Evolutionary conservation across 1,140 invertebrate species (phyloP), one percentile per base, ranked within the genome.

Genomic region (Hestina assimilis): DNA sequence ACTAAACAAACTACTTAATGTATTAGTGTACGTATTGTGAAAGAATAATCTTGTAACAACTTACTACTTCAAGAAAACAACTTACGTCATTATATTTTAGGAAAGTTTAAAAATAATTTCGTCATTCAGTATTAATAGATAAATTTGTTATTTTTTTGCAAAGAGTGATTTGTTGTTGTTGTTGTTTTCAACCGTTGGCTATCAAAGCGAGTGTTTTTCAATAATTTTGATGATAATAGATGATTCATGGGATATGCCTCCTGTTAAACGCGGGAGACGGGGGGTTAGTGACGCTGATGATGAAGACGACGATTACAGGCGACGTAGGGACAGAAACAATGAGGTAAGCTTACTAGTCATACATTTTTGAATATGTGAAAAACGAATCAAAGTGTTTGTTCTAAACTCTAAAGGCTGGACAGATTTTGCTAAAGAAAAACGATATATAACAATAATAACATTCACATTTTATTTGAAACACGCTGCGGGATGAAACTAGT

Each of bases 251-350:
- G 66, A 75, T 11, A 86, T 86, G 82, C 74, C 84, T 72, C 81
- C 84, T 48, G 66, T 57, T 11, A 85, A 86, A 55, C 70, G 81
- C 57, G 72, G 70, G 50, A 76, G 61, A 69, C 68, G 72, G 17
- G 79, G 75, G 1, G 60, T 73, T 17, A 88, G 85, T 54, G 84
- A 87, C 29, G 75, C 83, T 2, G 90, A 92, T 14, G 94, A 95
- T 53, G 92, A 93, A 61, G 92, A 92, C 24, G 93, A 95, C 31
- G 95, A 96, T 70, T 97, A 97, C 77, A 90, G 93, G 53, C 93
- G 92, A 65, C 92, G 93, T 35, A 89, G 96, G 17, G 94, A 95
- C 69, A 91, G 95, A 71, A 97, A 97, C 88, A 97, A 97, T 89
- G 91, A 95, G 83, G 93, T 93, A 88, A 75, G 54, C 17, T 14